These are phyloP conservation scores for Merops nubicus DNA, from an alignment of 2,113 vertebrate genomes.

Conservation along the genomic window DNA sequence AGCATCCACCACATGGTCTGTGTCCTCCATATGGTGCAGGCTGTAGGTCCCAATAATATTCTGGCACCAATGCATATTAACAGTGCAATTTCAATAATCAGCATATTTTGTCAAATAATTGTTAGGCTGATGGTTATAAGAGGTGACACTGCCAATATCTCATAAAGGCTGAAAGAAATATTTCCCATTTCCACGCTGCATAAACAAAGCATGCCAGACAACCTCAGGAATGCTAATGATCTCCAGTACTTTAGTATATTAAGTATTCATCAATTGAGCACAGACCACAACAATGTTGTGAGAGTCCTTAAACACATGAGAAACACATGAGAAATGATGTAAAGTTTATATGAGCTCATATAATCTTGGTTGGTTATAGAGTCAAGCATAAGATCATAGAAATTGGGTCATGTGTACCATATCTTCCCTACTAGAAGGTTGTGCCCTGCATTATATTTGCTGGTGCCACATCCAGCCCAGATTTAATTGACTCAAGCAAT, in stretches of 20 bases:
- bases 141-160: slow-evolving; percentile 60
- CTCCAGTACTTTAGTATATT: slow-evolving; percentile 51
- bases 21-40: background rate
- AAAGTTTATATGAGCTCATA: slow-evolving; percentile 55
- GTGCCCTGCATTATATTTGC: slow-evolving; percentile 14
- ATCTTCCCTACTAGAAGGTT: slow-evolving; percentile 12
- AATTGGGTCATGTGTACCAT: slow-evolving; percentile 12
- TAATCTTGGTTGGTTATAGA: slow-evolving; percentile 4
- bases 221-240: slow-evolving; percentile 65
- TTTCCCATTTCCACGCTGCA: slow-evolving; percentile 60
- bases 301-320: slow-evolving; percentile 44
- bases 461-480: slow-evolving; percentile 46
- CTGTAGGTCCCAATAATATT: slow-evolving; percentile 38
- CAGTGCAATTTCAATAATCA: slow-evolving; percentile 66
- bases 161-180: slow-evolving; percentile 49
- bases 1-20: background rate
- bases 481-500: slow-evolving; percentile 58
- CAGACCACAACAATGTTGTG: slow-evolving; percentile 20
- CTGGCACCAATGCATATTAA: slow-evolving; percentile 39
- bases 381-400: slow-evolving; percentile 41
- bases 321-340: slow-evolving; percentile 60
- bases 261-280: slow-evolving; percentile 52
- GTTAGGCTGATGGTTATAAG: slow-evolving; percentile 66
- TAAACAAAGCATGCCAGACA: slow-evolving; percentile 65
- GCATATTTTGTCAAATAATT: slow-evolving; percentile 72